These are phyloP conservation scores for Pseudochirops corinnae DNA, from an alignment of 2,797 vertebrate species.

Conservation along the genomic window DNA sequence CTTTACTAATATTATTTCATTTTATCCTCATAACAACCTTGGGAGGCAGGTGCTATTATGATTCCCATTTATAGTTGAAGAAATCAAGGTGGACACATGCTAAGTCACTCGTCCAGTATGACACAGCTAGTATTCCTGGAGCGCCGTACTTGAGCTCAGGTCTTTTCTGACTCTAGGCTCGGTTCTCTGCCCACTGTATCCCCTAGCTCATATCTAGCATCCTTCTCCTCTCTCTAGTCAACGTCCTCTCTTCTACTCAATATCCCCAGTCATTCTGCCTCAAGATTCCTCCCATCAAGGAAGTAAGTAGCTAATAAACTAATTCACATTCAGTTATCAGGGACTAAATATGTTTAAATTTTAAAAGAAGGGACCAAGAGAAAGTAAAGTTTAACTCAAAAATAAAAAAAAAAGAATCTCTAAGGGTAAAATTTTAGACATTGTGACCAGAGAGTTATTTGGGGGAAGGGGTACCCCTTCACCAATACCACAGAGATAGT, in stretches of 20 bases:
- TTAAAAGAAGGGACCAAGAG: not conserved
- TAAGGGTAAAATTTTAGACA: not conserved
- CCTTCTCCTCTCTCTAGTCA: not conserved
- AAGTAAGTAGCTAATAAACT: not conserved
- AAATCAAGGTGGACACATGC: not conserved
- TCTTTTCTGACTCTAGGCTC: not conserved
- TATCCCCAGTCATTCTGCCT: not conserved
- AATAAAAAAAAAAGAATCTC: fast-evolving
- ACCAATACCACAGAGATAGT: not conserved
- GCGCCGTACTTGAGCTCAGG: not conserved
- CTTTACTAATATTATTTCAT: not conserved
- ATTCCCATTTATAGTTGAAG: not conserved
- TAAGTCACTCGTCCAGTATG: not conserved
- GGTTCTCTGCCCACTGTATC: not conserved
- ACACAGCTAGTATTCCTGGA: not conserved
- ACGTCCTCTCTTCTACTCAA: not conserved
- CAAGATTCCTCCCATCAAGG: not conserved
- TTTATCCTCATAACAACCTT: not conserved
- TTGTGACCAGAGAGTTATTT: not conserved
- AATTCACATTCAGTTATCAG: not conserved
- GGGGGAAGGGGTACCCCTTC: not conserved
- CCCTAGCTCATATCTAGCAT: not conserved
- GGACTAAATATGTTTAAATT: not conserved
- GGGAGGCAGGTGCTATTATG: not conserved
- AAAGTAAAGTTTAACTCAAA: not conserved